Percentiles rank a stretch among this genome's conserved stretches.
These are phyloP conservation scores for Peromyscus maniculatus DNA, from an alignment of 2,113 vertebrate genomes.

Conservation along the genomic window DNA sequence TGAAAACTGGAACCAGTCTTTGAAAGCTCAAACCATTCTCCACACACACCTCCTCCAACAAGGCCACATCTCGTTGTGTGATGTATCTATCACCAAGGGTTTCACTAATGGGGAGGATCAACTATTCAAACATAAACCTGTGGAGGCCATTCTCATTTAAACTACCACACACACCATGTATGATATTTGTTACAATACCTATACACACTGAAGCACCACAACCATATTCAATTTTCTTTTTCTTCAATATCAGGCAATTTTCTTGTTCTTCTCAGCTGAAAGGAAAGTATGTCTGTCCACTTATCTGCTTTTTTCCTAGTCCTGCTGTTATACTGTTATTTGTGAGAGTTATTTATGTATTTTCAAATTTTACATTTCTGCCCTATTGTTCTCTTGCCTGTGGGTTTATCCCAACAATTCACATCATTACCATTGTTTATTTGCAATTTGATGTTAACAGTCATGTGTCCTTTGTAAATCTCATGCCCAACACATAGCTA, in stretches of 20 bases:
- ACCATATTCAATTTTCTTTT: not conserved
- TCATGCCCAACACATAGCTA: not conserved
- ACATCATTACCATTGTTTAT: not conserved
- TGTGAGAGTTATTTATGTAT: not conserved
- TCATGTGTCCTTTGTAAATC: not conserved
- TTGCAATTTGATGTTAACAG: not conserved
- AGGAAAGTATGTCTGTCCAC: not conserved
- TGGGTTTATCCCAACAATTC: not conserved
- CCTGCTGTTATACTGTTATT: not conserved
- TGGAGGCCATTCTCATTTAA: not conserved
- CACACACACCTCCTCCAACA: not conserved
- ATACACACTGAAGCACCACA: not conserved
- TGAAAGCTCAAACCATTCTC: no score
- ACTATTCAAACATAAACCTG: not conserved
- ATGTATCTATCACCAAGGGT: no score
- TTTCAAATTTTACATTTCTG: not conserved
- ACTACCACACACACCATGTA: not conserved
- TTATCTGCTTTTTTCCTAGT: not conserved
- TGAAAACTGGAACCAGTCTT: not conserved
- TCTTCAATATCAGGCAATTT: not conserved
- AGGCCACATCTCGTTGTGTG: not conserved
- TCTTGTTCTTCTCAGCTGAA: not conserved
- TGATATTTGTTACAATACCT: not conserved
- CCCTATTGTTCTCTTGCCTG: not conserved
- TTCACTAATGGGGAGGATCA: not conserved